phyloP scores from a whole-genome alignment of 2,888 invertebrate species.

The Electrophaes corylata region DNA sequence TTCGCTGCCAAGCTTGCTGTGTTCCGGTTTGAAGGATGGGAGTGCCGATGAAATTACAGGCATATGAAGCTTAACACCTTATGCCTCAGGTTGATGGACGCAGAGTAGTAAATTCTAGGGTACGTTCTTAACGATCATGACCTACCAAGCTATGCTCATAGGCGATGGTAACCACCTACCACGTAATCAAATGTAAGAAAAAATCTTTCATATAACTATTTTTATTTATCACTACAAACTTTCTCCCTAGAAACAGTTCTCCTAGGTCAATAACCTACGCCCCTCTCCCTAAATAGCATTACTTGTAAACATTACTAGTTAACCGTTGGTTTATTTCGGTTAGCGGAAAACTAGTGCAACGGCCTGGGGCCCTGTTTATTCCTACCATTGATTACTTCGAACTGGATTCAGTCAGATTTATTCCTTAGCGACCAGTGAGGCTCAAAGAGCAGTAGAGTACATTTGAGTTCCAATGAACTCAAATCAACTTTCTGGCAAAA shows the following conservation, averaged over 20 bases:
- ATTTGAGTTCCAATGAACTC: background rate
- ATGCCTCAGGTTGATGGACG: too few relatives aligned
- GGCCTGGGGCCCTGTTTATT: slow-evolving; percentile 21
- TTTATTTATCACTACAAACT: background rate
- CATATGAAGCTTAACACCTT: too few relatives aligned
- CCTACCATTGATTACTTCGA: background rate
- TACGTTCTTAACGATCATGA: too few relatives aligned
- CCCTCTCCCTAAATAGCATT: slow-evolving; percentile 25
- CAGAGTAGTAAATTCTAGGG: too few relatives aligned
- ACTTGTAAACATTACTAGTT: slow-evolving; percentile 39
- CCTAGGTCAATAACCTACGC: slow-evolving; percentile 25
- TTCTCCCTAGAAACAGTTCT: slow-evolving; percentile 7
- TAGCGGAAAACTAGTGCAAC: slow-evolving; percentile 35
- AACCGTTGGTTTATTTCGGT: slow-evolving; percentile 29
- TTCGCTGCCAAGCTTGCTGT: too few relatives aligned
- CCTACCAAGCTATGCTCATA: too few relatives aligned
- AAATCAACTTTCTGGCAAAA: too few relatives aligned
- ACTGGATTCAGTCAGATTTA: background rate
- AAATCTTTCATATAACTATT: background rate
- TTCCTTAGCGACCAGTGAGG: background rate
- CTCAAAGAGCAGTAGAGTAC: background rate
- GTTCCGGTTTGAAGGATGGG: too few relatives aligned
- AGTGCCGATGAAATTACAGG: too few relatives aligned
- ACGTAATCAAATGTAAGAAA: background rate
- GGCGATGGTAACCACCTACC: too few relatives aligned